phyloP scores from a whole-genome alignment of 2,113 vertebrate genomes.

The Ursus arctos region DNA sequence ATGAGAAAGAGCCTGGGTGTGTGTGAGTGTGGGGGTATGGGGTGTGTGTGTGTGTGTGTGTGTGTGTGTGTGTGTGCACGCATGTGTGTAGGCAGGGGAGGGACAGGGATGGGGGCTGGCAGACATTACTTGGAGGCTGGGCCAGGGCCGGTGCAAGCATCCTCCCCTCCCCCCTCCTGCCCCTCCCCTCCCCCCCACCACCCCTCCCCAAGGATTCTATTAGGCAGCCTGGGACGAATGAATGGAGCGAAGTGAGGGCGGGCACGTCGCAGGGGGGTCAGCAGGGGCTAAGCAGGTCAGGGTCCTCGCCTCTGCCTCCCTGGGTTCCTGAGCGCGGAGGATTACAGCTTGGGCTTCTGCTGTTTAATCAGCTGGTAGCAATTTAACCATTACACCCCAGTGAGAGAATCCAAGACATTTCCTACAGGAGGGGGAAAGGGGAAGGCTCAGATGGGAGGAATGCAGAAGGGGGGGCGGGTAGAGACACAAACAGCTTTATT shows the following conservation, averaged over 20 bases:
- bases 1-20: constrained; percentile 38
- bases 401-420: constrained; percentile 85
- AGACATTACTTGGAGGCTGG: neutral
- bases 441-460: constrained; percentile 77
- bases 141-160: neutral
- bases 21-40: neutral
- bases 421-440: constrained; percentile 72
- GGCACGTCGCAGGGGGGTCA: constrained; percentile 77
- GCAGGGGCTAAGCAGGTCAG: constrained; percentile 84
- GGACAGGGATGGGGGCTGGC: constrained; percentile 11
- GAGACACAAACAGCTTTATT: constrained; percentile 67
- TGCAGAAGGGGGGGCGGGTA: neutral
- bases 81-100: neutral
- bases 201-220: constrained; percentile 74
- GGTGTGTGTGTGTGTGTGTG: neutral
- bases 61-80: neutral
- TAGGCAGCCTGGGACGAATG: constrained; percentile 71
- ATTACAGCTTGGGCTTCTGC: constrained; percentile 78
- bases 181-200: neutral
- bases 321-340: constrained; percentile 76
- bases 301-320: constrained; percentile 82
- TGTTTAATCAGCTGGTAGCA: constrained; percentile 90
- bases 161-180: constrained; percentile 1
- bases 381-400: constrained; percentile 86
- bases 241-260: constrained; percentile 75